phyloP scores from a whole-genome alignment of 2,113 vertebrate species.

The Hystrix cristata region DNA sequence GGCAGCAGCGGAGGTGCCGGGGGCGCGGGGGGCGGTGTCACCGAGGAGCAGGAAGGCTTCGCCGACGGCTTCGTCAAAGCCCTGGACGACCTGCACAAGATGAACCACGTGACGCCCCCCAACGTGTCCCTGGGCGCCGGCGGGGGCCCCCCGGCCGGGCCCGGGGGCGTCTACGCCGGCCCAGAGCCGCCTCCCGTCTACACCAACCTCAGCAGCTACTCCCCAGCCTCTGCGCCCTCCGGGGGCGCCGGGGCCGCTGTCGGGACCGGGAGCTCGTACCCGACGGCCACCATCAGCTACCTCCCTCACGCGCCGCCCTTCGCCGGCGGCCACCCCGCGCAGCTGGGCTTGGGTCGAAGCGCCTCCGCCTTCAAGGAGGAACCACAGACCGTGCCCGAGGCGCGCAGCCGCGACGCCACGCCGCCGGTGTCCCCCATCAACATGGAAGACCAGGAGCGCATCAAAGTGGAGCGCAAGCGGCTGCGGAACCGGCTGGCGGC shows the following conservation, averaged over 20 bases:
- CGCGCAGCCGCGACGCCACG: conserved; percentile 90
- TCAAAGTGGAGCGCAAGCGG: conserved; percentile 95
- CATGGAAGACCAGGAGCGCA: conserved; percentile 95
- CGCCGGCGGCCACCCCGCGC: conserved; percentile 84
- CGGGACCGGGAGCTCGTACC: conserved; percentile 90
- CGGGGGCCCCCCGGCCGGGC: conserved; percentile 88
- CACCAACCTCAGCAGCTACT: conserved; percentile 94
- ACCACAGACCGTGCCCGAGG: conserved; percentile 94
- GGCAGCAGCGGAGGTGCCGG: conserved; percentile 75
- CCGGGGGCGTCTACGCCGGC: conserved; percentile 90
- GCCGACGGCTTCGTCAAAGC: conserved; percentile 95
- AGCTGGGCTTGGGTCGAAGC: conserved; percentile 83
- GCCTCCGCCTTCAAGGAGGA: conserved; percentile 93
- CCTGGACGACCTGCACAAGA: conserved; percentile 96
- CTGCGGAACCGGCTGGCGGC: conserved; percentile 95
- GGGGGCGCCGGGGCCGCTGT: conserved; percentile 84
- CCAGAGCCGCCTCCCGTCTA: conserved; percentile 94
- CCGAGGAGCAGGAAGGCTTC: conserved; percentile 96
- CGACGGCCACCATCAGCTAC: conserved; percentile 90
- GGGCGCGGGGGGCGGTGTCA: conserved; percentile 86
- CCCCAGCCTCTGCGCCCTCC: conserved; percentile 84
- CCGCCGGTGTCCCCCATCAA: conserved; percentile 95
- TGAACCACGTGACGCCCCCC: conserved; percentile 95
- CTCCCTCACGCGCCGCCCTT: conserved; percentile 87
- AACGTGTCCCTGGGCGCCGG: conserved; percentile 93